Evolutionary conservation across 2,888 invertebrate species (phyloP).

Genomic region (Pyrrhosoma nymphula): DNA sequence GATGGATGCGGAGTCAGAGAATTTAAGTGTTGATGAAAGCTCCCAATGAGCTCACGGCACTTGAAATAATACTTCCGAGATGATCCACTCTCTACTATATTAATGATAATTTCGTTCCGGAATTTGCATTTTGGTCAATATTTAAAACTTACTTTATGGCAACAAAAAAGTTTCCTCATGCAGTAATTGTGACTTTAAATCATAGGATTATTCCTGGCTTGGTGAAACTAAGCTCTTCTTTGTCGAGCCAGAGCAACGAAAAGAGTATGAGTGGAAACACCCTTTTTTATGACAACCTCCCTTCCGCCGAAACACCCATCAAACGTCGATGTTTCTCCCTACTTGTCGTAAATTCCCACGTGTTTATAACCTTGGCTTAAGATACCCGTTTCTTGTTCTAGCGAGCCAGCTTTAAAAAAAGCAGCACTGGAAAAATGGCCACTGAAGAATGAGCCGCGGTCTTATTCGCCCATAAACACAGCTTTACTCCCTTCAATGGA

Average conservation of each 20-base stretch:
- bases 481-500: neutral
- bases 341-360: neutral
- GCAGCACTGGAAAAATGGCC: neutral
- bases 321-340: neutral
- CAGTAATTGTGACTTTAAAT: neutral
- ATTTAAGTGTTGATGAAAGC: neutral
- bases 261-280: neutral
- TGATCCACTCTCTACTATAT: neutral
- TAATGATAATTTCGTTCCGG: neutral
- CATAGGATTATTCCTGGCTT: neutral
- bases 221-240: neutral
- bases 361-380: conserved; percentile 12
- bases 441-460: neutral
- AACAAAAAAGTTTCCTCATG: neutral
- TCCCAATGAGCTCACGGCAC: neutral
- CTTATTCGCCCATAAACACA: neutral
- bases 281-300: neutral
- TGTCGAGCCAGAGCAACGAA: neutral
- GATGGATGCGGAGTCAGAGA: neutral
- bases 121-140: neutral
- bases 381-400: conserved; percentile 4
- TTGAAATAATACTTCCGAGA: neutral
- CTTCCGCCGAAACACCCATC: neutral
- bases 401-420: neutral
- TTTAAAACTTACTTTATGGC: neutral